Conservation (phyloP, 2,888 invertebrate species). For the Blomia tropicalis region DNA sequence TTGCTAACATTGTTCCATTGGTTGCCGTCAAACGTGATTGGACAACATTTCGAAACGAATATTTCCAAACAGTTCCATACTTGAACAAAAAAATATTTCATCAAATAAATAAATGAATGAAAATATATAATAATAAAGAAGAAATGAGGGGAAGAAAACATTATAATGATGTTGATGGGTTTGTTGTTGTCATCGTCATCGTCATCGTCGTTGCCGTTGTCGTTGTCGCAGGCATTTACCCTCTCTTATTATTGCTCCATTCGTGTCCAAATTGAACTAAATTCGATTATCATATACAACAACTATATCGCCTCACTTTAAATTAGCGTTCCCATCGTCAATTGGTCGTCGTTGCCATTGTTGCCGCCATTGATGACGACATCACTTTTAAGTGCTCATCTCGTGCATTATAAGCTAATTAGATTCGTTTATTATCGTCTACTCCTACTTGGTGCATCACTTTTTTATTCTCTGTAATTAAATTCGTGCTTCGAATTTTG, state of each 20-base stretch:
- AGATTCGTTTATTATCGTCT: constrained; percentile 6
- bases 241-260: background rate
- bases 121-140: background rate
- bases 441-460: no score
- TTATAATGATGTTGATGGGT: background rate
- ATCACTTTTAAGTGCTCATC: background rate
- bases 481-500: constrained; percentile 10
- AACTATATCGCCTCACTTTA: no score
- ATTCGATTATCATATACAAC: background rate
- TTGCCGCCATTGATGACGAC: background rate
- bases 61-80: constrained; percentile 10
- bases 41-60: constrained; percentile 1
- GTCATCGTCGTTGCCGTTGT: no score
- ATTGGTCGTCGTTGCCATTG: no score
- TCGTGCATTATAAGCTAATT: constrained; percentile 11
- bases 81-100: background rate
- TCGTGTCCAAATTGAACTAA: background rate
- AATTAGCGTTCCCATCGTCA: no score
- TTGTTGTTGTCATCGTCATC: no score
- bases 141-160: background rate
- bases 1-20: background rate
- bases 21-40: background rate
- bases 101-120: background rate
- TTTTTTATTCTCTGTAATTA: background rate
- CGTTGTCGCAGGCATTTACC: no score